Percentiles rank a stretch among this genome's conserved stretches.
Evolutionary conservation across 1,140 invertebrate species (phyloP).

Genomic region (Brachystomella parvula): DNA sequence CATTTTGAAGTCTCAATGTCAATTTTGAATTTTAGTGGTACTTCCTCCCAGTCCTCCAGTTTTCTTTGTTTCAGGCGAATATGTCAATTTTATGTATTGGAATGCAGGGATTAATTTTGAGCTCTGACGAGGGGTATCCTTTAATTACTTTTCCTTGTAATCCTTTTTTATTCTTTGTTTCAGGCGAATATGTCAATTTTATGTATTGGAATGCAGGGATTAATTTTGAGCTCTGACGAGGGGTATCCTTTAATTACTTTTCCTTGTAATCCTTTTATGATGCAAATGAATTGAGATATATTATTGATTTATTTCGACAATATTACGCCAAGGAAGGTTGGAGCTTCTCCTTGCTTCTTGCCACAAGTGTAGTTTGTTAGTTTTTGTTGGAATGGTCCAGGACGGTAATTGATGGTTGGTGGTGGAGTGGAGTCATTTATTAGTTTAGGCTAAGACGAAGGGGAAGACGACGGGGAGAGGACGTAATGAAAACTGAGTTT

Average conservation of each 20-base stretch:
- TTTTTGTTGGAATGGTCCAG: neutral
- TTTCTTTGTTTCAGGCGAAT: too few species aligned
- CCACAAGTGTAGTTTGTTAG: neutral
- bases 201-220: too few species aligned
- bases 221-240: too few species aligned
- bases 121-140: too few species aligned
- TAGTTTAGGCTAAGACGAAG: slow-evolving; percentile 3
- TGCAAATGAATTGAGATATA: neutral
- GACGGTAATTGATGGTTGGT: neutral
- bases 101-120: too few species aligned
- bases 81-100: too few species aligned
- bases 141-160: too few species aligned
- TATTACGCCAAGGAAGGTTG: slow-evolving; percentile 3
- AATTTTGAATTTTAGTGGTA: too few species aligned
- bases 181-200: too few species aligned
- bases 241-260: neutral
- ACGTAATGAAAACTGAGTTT: slow-evolving; percentile 27
- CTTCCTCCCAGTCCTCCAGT: too few species aligned
- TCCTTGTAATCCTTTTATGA: slow-evolving; percentile 2
- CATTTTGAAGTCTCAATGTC: too few species aligned
- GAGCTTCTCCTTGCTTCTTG: neutral
- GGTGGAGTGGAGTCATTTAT: neutral
- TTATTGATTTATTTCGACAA: slow-evolving; percentile 6
- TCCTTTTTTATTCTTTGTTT: too few species aligned
- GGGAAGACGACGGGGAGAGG: slow-evolving; percentile 13